Percentiles rank a stretch among this genome's conserved stretches.
phyloP scores from a whole-genome alignment of 2,888 invertebrate genomes.

The Melieria crassipennis region DNA sequence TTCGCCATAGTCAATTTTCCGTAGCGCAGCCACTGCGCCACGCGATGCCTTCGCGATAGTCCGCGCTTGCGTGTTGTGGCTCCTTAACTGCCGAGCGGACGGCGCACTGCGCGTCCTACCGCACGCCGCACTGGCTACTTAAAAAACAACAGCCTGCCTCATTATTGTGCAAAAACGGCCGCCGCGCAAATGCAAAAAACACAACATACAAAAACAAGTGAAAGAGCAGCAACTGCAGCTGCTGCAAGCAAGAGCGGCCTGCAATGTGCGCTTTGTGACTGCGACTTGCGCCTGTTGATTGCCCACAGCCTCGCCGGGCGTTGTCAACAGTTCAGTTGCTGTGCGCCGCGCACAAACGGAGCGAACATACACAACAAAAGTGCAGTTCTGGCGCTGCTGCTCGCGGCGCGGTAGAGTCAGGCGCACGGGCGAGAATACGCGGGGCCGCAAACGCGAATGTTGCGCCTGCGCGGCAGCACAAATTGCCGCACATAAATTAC shows the following conservation, averaged over 20 bases:
- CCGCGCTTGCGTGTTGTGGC: slow-evolving; percentile 24
- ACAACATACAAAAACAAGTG: slow-evolving; percentile 22
- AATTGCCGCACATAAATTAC: slow-evolving; percentile 46
- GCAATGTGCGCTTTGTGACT: background rate
- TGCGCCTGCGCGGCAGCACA: slow-evolving; percentile 35
- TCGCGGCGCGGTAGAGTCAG: too few species aligned
- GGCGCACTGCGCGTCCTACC: slow-evolving; percentile 39
- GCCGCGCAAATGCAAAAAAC: slow-evolving; percentile 37
- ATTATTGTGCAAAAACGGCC: slow-evolving; percentile 44
- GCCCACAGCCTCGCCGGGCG: too few species aligned
- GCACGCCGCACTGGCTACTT: slow-evolving; percentile 40
- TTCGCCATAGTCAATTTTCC: background rate
- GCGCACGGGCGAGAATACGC: too few species aligned
- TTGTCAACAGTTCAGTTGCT: too few species aligned
- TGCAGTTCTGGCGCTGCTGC: too few species aligned
- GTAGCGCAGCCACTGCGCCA: background rate
- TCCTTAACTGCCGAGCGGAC: slow-evolving; percentile 37
- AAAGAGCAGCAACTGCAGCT: slow-evolving; percentile 30
- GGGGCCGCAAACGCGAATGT: slow-evolving; percentile 19
- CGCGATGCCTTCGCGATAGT: background rate
- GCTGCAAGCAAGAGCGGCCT: slow-evolving; percentile 5
- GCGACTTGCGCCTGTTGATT: too few species aligned
- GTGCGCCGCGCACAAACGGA: too few species aligned
- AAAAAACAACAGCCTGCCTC: slow-evolving; percentile 50
- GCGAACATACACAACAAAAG: too few species aligned